These are phyloP conservation scores for Otolemur crassicaudatus DNA, from an alignment of 2,797 vertebrate genomes.

Conservation along the genomic window DNA sequence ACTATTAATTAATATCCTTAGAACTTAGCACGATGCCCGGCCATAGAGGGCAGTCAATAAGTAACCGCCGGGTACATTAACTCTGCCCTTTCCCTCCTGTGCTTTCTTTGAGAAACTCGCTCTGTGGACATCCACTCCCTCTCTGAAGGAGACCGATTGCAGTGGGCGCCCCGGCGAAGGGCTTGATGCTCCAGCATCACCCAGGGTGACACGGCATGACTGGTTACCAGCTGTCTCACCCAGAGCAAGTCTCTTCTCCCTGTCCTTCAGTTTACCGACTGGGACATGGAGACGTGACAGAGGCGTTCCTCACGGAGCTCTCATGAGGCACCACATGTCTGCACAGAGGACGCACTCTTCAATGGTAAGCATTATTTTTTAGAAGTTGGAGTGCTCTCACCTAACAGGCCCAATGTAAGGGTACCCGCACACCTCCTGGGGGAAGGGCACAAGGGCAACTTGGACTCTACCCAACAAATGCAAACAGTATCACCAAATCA, in stretches of 20 bases:
- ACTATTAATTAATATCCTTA: background rate
- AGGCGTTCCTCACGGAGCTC: background rate
- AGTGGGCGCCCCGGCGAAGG: fast-evolving
- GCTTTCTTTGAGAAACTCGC: background rate
- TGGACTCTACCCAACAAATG: too few relatives aligned
- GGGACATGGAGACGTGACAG: background rate
- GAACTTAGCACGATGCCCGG: background rate
- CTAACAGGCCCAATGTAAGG: too few relatives aligned
- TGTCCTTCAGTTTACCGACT: background rate
- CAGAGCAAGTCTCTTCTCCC: background rate
- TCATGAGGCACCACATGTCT: background rate
- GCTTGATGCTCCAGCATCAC: background rate
- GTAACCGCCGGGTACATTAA: background rate
- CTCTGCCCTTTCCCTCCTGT: background rate
- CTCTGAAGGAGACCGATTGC: background rate
- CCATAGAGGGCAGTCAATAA: background rate
- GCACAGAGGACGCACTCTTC: background rate
- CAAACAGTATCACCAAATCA: too few relatives aligned
- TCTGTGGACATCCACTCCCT: too few relatives aligned
- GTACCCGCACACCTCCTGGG: too few relatives aligned
- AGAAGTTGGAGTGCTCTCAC: background rate
- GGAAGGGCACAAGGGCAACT: too few relatives aligned
- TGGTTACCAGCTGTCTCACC: background rate
- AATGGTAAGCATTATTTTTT: background rate
- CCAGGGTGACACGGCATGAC: background rate